A percentile compares a stretch with the other conserved stretches of the same genome.
phyloP scores from a whole-genome alignment of 2,113 vertebrate genomes.

The Stigmatopora argus region DNA sequence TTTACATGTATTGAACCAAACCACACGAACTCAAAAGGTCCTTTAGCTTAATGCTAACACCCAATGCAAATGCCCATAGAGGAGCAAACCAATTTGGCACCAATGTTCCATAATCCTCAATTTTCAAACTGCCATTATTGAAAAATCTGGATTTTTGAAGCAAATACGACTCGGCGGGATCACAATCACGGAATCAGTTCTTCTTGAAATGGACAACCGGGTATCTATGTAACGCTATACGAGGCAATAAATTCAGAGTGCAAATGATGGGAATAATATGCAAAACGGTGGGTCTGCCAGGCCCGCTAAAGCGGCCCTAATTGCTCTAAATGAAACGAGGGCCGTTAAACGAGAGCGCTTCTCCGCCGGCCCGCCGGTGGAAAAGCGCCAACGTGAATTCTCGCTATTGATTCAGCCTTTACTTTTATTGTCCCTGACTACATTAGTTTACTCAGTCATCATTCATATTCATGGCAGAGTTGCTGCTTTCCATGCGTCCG shows the following conservation, averaged over 20 bases:
- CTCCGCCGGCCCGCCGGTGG: conserved; percentile 16
- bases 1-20: too few species aligned
- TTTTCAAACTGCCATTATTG: too few species aligned
- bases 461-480: neutral
- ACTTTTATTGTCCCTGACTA: conserved; percentile 20
- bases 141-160: neutral
- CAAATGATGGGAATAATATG: conserved; percentile 33
- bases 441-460: conserved; percentile 9
- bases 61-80: too few species aligned
- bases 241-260: conserved; percentile 28
- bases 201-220: conserved; percentile 26
- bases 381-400: conserved; percentile 22
- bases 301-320: conserved; percentile 34
- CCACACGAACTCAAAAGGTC: too few species aligned
- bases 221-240: conserved; percentile 24
- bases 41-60: too few species aligned
- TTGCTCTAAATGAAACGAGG: conserved; percentile 48
- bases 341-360: conserved; percentile 40
- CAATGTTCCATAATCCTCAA: too few species aligned
- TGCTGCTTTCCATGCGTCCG: neutral
- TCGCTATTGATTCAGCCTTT: conserved; percentile 30
- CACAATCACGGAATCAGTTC: conserved; percentile 13
- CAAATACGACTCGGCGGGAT: too few species aligned
- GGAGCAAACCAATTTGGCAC: too few species aligned
- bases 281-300: conserved; percentile 26